Evolutionary conservation across 2,797 vertebrate genomes (phyloP), one percentile per base, ranked within the genome.

Genomic region (Ispidina lecontei): DNA sequence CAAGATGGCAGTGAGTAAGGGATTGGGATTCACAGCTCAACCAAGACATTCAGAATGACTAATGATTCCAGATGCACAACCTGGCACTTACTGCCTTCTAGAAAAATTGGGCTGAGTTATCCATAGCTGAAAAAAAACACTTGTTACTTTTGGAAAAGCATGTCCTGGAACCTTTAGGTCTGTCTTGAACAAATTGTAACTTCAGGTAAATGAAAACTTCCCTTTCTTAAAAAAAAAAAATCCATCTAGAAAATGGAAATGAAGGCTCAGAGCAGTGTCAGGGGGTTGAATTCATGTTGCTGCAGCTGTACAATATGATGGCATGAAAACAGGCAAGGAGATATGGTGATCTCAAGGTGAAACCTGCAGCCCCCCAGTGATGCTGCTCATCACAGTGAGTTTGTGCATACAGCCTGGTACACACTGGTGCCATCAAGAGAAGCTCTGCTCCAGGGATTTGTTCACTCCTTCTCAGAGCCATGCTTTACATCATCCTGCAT

Each of bases 121-220:
- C 44, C 23, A 31, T 2, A 59, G 16, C 44, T 41, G n/a, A 70
- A 75, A 2, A 2, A 70, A 70, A 55, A 14, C n/a, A 55, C 44
- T 59, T 59, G 9, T 28, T 54, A 62, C 21, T 67, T 52, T 41
- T 63, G 14, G 15, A 60, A 85, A 84, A 91, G 15, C 8, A 26
- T 0, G 0, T 47, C 33, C 15, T 31, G 18, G 0, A 0, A 14
- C 67, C 31, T 52, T 70, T 20, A 72, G 35, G 13, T 16, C 22
- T 14, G 22, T 9, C 35, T 85, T 37, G 68, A 44, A 73, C 22
- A 44, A 55, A 23, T 14, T 25, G 9, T 6, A 44, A 64, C 18
- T 59, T 64, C 52, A 62, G 51, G 55, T n/a, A 83, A 71, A 59
- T 46, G 25, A 76, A 84, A 82, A 33, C 4, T 64, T 92, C 29